A percentile compares a stretch with the other conserved stretches of the same genome.
phyloP scores from a whole-genome alignment of 2,888 invertebrate genomes.

The Melieria crassipennis region DNA sequence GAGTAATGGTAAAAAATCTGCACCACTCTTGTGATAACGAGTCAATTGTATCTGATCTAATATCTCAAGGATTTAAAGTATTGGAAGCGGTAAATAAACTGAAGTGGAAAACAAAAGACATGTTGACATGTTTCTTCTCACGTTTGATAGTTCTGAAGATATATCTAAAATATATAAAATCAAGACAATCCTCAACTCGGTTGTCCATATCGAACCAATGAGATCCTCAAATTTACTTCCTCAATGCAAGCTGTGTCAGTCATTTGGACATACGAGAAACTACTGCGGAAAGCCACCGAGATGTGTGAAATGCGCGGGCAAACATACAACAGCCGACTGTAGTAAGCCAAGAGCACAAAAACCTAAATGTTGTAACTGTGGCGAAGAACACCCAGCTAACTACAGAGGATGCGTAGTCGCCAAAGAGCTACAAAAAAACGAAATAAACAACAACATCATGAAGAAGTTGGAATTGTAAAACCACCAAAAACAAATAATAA shows the following conservation, averaged over 20 bases:
- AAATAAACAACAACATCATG: too few species aligned
- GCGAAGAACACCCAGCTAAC: background rate
- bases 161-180: conserved; percentile 23
- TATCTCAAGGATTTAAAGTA: conserved; percentile 15
- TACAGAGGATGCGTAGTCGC: background rate
- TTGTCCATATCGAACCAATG: conserved; percentile 25
- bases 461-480: too few species aligned
- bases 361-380: conserved; percentile 5
- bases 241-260: conserved; percentile 23
- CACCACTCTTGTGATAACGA: conserved; percentile 20
- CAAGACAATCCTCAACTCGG: conserved; percentile 7
- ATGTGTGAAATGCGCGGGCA: background rate
- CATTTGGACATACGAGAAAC: conserved; percentile 31
- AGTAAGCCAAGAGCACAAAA: background rate
- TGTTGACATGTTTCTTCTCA: conserved; percentile 13
- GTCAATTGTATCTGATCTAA: conserved; percentile 18
- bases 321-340: background rate
- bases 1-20: conserved; percentile 16
- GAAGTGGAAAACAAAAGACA: conserved; percentile 16
- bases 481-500: too few species aligned
- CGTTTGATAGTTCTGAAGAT: conserved; percentile 20
- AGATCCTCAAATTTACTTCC: conserved; percentile 23
- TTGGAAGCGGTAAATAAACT: conserved; percentile 15
- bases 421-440: background rate
- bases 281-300: conserved; percentile 22